Evolutionary conservation across 2,113 vertebrate species (phyloP).

Genomic region (Tychaedon coryphoeus): DNA sequence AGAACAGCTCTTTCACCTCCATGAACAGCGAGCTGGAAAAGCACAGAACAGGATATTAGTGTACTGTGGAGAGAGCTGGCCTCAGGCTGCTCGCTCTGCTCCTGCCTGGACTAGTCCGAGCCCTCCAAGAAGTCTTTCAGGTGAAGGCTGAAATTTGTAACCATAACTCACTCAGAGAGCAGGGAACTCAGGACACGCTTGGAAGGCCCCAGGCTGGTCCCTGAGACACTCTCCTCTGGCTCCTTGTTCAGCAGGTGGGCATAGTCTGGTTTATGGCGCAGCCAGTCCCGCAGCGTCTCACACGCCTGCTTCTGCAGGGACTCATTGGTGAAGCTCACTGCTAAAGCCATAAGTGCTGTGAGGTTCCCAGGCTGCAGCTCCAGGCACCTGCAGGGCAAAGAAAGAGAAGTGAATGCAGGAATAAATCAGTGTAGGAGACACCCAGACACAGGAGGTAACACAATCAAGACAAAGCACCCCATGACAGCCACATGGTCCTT

Average conservation of each 20-base stretch:
- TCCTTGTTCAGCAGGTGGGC: constrained; percentile 76
- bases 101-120: not conserved
- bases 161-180: constrained; percentile 88
- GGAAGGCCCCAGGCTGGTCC: constrained; percentile 71
- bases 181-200: constrained; percentile 85
- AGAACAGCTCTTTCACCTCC: constrained; percentile 92
- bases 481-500: accelerated
- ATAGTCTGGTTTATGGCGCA: constrained; percentile 87
- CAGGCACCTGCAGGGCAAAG: constrained; percentile 81
- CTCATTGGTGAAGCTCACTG: constrained; percentile 97
- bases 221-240: constrained; percentile 3
- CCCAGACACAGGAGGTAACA: not conserved
- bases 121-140: not conserved
- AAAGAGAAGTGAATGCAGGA: not conserved
- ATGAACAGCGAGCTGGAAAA: constrained; percentile 83
- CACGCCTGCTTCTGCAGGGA: constrained; percentile 97
- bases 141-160: not conserved
- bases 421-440: not conserved
- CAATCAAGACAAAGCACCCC: not conserved
- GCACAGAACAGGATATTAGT: not conserved
- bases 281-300: constrained; percentile 92
- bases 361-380: constrained; percentile 94
- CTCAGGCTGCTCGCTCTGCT: not conserved
- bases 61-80: not conserved
- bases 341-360: constrained; percentile 92